phyloP scores from a whole-genome alignment of 2,797 vertebrate species.

The Hipposideros larvatus region DNA sequence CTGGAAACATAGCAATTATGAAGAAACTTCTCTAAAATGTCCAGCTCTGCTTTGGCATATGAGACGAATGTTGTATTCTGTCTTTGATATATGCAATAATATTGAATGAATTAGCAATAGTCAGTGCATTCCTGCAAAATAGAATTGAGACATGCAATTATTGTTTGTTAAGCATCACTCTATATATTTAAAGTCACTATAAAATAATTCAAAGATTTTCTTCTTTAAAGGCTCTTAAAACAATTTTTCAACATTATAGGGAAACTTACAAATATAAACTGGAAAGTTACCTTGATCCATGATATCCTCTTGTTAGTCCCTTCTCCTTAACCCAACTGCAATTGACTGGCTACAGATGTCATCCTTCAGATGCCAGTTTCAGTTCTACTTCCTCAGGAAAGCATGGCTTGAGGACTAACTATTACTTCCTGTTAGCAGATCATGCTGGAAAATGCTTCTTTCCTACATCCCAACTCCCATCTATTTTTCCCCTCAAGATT shows the following conservation, averaged over 20 bases:
- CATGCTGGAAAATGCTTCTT: neutral
- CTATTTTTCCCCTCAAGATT: neutral
- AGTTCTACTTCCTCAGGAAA: neutral
- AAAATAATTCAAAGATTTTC: neutral
- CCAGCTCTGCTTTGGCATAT: neutral
- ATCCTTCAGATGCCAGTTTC: neutral
- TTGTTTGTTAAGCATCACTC: neutral
- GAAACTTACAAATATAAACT: neutral
- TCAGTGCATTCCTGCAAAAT: neutral
- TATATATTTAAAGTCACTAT: neutral
- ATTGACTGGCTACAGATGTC: neutral
- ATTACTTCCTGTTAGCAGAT: neutral
- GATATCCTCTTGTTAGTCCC: neutral
- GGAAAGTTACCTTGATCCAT: neutral
- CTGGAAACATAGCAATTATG: slow-evolving; percentile 64
- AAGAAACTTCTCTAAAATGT: slow-evolving; percentile 37
- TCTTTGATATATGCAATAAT: neutral
- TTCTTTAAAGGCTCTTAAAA: neutral
- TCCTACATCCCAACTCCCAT: neutral
- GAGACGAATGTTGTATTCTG: neutral
- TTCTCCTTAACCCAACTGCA: neutral
- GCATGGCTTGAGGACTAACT: neutral
- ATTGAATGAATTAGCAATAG: neutral
- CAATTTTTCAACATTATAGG: neutral
- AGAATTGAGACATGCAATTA: neutral